Evolutionary conservation across 2,888 invertebrate genomes (phyloP).

Genomic region (Imbricaverruca yamaguchii): DNA sequence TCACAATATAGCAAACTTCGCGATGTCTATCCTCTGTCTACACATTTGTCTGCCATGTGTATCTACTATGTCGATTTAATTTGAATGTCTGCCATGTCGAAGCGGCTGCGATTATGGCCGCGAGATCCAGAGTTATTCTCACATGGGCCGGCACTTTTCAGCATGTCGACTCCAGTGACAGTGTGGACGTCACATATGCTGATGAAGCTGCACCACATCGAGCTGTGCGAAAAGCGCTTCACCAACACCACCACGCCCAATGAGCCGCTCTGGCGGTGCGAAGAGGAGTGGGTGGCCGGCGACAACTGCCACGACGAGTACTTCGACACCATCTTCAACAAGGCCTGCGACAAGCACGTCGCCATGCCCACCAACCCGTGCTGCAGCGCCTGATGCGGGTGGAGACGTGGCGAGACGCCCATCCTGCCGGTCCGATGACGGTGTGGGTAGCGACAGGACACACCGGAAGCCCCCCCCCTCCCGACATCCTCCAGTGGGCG

Average conservation of each 20-base stretch:
- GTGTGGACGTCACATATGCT: constrained; percentile 18
- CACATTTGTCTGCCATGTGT: too few species aligned
- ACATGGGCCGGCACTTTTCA: not conserved
- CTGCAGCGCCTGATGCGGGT: not conserved
- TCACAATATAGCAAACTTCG: too few species aligned
- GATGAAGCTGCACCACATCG: constrained; percentile 23
- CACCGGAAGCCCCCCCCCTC: too few species aligned
- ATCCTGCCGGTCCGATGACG: too few species aligned
- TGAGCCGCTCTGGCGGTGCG: constrained; percentile 1
- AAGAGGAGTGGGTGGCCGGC: constrained; percentile 5
- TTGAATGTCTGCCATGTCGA: too few species aligned
- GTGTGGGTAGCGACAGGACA: too few species aligned
- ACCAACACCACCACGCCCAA: not conserved
- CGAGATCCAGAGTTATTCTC: too few species aligned
- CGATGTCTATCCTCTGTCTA: too few species aligned
- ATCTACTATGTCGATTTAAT: too few species aligned
- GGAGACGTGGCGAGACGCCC: too few species aligned
- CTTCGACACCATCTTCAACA: constrained; percentile 21
- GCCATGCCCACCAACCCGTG: constrained; percentile 5
- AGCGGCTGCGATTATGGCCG: too few species aligned
- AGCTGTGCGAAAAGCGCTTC: not conserved
- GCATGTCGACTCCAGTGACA: not conserved
- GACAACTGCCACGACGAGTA: not conserved
- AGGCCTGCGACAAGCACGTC: not conserved
- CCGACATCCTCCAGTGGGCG: too few species aligned